Percentiles rank a stretch among this genome's conserved stretches.
Conservation (phyloP, 2,797 vertebrate genomes). For the Silurus aristotelis region DNA sequence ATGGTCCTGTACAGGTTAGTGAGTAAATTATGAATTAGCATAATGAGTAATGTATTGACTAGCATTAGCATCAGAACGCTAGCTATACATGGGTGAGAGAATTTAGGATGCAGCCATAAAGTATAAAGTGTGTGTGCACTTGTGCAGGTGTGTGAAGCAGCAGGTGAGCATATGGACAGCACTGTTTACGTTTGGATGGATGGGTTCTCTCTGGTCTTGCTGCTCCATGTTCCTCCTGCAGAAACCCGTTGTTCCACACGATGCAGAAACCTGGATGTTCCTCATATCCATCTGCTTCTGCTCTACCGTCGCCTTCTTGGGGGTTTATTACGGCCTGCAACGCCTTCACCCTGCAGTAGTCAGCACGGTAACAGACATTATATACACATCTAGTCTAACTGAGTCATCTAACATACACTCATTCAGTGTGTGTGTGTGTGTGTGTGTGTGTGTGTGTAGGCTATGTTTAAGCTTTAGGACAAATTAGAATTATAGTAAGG, state of each 20-base stretch:
- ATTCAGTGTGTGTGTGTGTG: too few relatives aligned
- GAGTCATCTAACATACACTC: neutral
- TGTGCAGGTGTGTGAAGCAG: conserved; percentile 93
- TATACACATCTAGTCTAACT: neutral
- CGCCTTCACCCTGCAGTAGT: conserved; percentile 94
- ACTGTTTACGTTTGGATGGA: conserved; percentile 97
- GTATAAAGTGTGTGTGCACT: conserved; percentile 33
- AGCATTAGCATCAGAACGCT: neutral
- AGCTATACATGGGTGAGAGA: neutral
- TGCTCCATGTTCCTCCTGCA: conserved; percentile 89
- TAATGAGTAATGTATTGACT: neutral
- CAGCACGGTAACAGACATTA: conserved; percentile 73
- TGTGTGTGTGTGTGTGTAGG: neutral
- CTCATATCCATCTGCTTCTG: conserved; percentile 86
- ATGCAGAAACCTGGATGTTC: conserved; percentile 87
- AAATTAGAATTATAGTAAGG: neutral
- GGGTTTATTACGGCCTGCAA: conserved; percentile 90
- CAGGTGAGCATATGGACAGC: conserved; percentile 92
- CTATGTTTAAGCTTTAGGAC: neutral
- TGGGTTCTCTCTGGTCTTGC: conserved; percentile 84
- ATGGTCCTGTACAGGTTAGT: conserved; percentile 94
- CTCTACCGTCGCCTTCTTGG: conserved; percentile 88
- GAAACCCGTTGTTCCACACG: conserved; percentile 87
- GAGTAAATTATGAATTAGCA: conserved; percentile 5
- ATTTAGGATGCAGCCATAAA: neutral